Percentiles rank a stretch among this genome's conserved stretches.
These are phyloP conservation scores for Globodera ellingtonae DNA, from an alignment of 1,140 invertebrate species.

Conservation along the genomic window DNA sequence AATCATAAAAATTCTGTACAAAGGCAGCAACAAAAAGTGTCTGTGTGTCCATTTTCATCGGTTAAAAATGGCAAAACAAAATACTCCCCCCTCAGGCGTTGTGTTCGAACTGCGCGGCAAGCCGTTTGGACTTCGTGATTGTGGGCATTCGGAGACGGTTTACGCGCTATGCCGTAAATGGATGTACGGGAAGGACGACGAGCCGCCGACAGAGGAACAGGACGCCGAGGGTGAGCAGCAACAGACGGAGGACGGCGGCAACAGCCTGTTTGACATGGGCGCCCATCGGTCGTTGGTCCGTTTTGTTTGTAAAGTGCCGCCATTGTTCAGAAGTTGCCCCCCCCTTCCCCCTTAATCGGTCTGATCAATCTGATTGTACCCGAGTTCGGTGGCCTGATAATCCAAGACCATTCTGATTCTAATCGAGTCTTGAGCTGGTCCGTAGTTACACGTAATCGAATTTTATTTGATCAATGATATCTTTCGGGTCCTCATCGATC, in stretches of 20 bases:
- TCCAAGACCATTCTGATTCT: no score
- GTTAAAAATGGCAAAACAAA: not conserved
- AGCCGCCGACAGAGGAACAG: slow-evolving; percentile 12
- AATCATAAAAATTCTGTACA: no score
- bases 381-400: no score
- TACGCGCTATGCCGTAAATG: slow-evolving; percentile 52
- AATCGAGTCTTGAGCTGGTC: no score
- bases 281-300: not conserved
- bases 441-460: no score
- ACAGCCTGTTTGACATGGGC: not conserved
- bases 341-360: no score
- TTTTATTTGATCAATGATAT: no score
- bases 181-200: slow-evolving; percentile 59
- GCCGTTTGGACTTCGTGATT: slow-evolving; percentile 48
- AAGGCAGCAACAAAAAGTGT: no score
- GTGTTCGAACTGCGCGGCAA: slow-evolving; percentile 55
- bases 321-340: no score
- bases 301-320: not conserved
- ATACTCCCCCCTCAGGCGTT: slow-evolving; percentile 36
- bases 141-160: slow-evolving; percentile 37
- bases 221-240: slow-evolving; percentile 27
- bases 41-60: no score
- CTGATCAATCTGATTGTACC: no score
- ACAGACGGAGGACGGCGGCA: not conserved
- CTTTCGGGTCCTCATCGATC: no score